phyloP scores from a whole-genome alignment of 2,797 vertebrate genomes.

The Danio aesculapii region DNA sequence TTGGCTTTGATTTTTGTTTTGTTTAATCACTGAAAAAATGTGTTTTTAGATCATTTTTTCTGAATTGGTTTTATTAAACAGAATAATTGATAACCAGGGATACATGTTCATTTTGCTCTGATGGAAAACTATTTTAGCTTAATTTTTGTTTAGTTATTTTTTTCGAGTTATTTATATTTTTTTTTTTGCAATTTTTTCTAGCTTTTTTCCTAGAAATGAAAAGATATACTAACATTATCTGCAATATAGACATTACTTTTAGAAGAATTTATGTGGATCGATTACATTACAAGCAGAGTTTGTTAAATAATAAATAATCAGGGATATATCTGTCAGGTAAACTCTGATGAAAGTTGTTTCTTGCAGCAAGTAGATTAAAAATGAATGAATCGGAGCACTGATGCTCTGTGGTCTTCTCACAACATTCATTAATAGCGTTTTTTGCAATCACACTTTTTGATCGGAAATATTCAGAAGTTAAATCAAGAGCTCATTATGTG shows the following conservation, averaged over 20 bases:
- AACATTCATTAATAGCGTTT: not conserved
- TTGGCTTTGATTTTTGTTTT: too few relatives aligned
- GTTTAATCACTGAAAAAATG: too few relatives aligned
- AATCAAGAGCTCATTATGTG: constrained; percentile 25
- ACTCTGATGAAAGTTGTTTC: constrained; percentile 28
- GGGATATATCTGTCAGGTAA: constrained; percentile 1
- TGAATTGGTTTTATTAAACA: too few relatives aligned
- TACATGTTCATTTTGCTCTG: not conserved
- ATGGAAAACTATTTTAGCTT: not conserved
- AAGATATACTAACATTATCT: not conserved
- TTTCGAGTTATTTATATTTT: not conserved
- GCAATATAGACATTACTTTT: not conserved
- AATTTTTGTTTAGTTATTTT: not conserved
- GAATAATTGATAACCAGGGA: too few relatives aligned
- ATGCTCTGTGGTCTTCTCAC: constrained; percentile 15
- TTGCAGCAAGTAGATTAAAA: constrained; percentile 15
- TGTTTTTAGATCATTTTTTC: too few relatives aligned
- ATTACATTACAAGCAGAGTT: not conserved
- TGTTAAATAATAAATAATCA: not conserved
- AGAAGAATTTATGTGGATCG: not conserved
- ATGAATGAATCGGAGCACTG: constrained; percentile 38
- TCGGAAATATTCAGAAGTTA: constrained; percentile 29
- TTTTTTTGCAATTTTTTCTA: not conserved
- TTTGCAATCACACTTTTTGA: constrained; percentile 29
- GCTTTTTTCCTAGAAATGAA: not conserved